Conservation (phyloP, 2,888 invertebrate species). For the Gymnocheta viridis region DNA sequence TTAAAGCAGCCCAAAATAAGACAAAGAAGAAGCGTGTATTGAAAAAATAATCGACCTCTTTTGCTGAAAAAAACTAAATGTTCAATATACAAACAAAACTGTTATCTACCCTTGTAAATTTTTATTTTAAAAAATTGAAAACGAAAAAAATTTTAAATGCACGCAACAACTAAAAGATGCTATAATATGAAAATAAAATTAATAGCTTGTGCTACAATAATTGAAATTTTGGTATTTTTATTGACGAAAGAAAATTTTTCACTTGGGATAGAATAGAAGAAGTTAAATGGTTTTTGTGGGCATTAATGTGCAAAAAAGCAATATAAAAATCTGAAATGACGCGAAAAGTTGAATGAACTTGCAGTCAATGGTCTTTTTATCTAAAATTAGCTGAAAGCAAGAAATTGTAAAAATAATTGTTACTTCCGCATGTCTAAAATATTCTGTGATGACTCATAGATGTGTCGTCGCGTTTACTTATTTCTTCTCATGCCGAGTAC, state of each 20-base stretch:
- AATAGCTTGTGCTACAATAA: slow-evolving; percentile 48
- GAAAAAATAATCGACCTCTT: slow-evolving; percentile 55
- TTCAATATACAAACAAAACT: slow-evolving; percentile 47
- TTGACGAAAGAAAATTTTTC: background rate
- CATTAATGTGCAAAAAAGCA: background rate
- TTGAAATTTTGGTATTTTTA: slow-evolving; percentile 30
- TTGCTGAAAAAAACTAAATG: slow-evolving; percentile 56
- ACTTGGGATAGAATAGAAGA: too few species aligned
- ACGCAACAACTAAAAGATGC: slow-evolving; percentile 36
- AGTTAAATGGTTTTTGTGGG: too few species aligned
- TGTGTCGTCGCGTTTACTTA: background rate
- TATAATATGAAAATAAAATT: slow-evolving; percentile 48
- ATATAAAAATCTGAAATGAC: background rate
- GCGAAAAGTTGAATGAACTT: slow-evolving; percentile 57
- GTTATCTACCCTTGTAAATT: slow-evolving; percentile 1
- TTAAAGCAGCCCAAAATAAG: slow-evolving; percentile 79
- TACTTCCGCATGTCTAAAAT: background rate
- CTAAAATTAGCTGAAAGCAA: background rate
- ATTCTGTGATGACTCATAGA: slow-evolving; percentile 6
- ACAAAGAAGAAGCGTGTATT: slow-evolving; percentile 48
- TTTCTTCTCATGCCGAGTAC: slow-evolving; percentile 4
- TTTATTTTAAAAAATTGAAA: slow-evolving; percentile 44
- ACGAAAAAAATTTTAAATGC: slow-evolving; percentile 36
- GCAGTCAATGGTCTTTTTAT: background rate
- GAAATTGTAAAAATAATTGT: background rate